These are phyloP conservation scores for Acleris laterana DNA, from an alignment of 2,888 invertebrate genomes.

Conservation along the genomic window DNA sequence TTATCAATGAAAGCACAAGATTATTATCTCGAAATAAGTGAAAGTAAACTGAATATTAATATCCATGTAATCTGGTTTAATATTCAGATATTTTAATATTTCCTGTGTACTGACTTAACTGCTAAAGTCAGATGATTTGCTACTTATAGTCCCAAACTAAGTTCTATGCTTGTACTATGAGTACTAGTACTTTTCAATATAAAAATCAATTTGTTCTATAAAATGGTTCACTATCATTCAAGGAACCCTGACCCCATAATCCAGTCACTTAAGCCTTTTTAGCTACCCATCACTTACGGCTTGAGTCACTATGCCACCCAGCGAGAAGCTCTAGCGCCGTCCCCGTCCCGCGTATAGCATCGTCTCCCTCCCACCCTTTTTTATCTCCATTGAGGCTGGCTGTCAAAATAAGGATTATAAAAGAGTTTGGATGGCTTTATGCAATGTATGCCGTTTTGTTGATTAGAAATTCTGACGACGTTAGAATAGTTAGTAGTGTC, in stretches of 20 bases:
- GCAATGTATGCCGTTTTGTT: conserved; percentile 44
- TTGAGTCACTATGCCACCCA: conserved; percentile 80
- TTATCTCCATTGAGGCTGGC: conserved; percentile 77
- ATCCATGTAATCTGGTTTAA: no score
- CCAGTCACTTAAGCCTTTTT: conserved; percentile 55
- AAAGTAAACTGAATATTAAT: no score
- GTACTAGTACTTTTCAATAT: no score
- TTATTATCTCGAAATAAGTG: no score
- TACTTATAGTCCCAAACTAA: no score
- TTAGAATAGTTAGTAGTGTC: no score
- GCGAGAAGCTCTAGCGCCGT: conserved; percentile 49
- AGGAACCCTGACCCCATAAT: conserved; percentile 47
- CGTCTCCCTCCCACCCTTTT: conserved; percentile 53
- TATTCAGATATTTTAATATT: no score
- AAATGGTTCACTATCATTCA: not conserved
- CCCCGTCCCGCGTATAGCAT: conserved; percentile 45
- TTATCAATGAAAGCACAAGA: no score
- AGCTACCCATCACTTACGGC: conserved; percentile 53
- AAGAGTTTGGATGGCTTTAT: conserved; percentile 73
- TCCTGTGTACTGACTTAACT: no score
- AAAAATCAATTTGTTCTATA: not conserved
- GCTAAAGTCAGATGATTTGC: no score
- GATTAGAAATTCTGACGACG: not conserved
- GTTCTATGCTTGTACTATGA: no score
- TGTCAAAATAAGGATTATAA: conserved; percentile 85